phyloP scores from a whole-genome alignment of 2,113 vertebrate genomes.

The Puntigrus tetrazona region DNA sequence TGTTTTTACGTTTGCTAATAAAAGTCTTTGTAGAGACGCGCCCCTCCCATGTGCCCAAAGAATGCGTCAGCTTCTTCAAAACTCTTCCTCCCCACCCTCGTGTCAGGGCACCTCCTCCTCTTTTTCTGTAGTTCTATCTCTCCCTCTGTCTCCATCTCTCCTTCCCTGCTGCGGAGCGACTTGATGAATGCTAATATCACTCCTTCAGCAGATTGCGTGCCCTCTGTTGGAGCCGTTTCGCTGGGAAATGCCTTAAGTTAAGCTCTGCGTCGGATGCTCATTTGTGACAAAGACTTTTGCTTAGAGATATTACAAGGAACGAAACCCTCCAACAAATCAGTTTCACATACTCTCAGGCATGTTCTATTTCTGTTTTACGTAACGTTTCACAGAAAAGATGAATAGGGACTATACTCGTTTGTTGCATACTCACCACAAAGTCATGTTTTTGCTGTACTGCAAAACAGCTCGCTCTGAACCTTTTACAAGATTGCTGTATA shows the following conservation, averaged over 20 bases:
- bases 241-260: slow-evolving; percentile 31
- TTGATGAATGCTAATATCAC: slow-evolving; percentile 42
- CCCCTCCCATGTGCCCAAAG: slow-evolving; percentile 21
- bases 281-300: slow-evolving; percentile 21
- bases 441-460: slow-evolving; percentile 28
- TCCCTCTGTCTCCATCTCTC: slow-evolving; percentile 38
- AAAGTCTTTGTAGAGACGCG: slow-evolving; percentile 14
- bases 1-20: not conserved
- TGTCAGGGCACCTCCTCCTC: slow-evolving; percentile 12
- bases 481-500: not conserved
- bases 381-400: slow-evolving; percentile 13
- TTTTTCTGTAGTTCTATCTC: slow-evolving; percentile 48
- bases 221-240: slow-evolving; percentile 10
- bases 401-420: slow-evolving; percentile 8
- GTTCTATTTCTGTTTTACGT: slow-evolving; percentile 22
- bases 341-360: not conserved
- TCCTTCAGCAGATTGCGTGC: slow-evolving; percentile 36
- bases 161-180: slow-evolving; percentile 42
- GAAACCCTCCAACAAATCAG: slow-evolving; percentile 20
- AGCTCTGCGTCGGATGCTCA: slow-evolving; percentile 21
- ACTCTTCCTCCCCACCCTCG: not conserved
- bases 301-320: slow-evolving; percentile 25
- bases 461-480: not conserved
- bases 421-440: slow-evolving; percentile 19
- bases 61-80: slow-evolving; percentile 9